Conservation (phyloP, 2,888 invertebrate genomes). For the Doris montereyensis region DNA sequence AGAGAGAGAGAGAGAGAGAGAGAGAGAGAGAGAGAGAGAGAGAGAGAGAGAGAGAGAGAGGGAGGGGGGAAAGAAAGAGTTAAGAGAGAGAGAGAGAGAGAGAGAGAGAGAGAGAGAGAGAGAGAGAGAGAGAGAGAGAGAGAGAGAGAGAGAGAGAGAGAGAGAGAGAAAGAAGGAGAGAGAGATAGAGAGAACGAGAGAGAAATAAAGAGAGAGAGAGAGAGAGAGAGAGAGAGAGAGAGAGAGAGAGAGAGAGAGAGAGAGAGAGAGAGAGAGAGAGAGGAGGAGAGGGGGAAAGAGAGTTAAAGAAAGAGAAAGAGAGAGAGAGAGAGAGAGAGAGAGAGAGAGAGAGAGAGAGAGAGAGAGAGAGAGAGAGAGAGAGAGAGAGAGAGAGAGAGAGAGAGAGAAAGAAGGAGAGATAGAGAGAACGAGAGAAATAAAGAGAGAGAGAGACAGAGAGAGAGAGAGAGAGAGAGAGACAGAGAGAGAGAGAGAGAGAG, state of each 20-base stretch:
- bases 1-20: background rate
- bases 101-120: background rate
- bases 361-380: background rate
- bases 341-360: background rate
- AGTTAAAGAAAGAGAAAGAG: background rate
- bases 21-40: background rate
- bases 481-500: background rate
- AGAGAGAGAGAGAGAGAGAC: background rate
- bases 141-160: background rate
- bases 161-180: background rate
- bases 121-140: background rate
- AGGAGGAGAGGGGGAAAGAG: background rate
- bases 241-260: background rate
- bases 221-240: background rate
- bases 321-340: background rate
- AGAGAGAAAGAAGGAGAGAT: background rate
- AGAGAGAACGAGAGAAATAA: background rate
- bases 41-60: background rate
- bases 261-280: background rate
- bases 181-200: background rate
- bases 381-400: background rate
- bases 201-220: background rate
- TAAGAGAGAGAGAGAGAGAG: background rate
- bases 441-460: background rate
- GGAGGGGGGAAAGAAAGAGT: background rate